Evolutionary conservation across 1,140 invertebrate species (phyloP).

Genomic region (Euschistus heros): DNA sequence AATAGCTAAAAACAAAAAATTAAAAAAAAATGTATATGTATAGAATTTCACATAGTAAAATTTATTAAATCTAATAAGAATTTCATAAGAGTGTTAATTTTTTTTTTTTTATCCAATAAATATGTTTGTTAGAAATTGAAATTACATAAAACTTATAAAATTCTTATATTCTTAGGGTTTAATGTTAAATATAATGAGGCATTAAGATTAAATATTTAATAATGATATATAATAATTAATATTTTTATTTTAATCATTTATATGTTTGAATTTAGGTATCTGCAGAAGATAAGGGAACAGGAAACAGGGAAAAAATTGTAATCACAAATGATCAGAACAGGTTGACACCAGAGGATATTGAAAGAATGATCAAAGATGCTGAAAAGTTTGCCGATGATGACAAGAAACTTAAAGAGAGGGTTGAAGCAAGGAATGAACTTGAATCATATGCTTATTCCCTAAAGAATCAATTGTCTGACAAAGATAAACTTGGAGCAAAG

Average conservation of each 20-base stretch:
- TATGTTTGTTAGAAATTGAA: too few relatives aligned
- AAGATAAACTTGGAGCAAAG: slow-evolving; percentile 95
- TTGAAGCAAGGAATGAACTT: slow-evolving; percentile 89
- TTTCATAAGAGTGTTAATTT: too few relatives aligned
- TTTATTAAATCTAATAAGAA: too few relatives aligned
- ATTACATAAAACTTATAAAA: background rate
- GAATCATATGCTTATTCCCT: slow-evolving; percentile 97
- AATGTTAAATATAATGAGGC: too few relatives aligned
- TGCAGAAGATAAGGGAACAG: slow-evolving; percentile 97
- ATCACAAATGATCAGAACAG: slow-evolving; percentile 98
- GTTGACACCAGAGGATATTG: slow-evolving; percentile 93
- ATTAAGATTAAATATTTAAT: too few relatives aligned
- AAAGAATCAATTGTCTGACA: slow-evolving; percentile 95
- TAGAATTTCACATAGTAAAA: too few relatives aligned
- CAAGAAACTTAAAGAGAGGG: slow-evolving; percentile 92
- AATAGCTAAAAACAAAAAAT: too few relatives aligned
- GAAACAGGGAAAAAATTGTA: slow-evolving; percentile 96
- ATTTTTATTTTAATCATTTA: background rate
- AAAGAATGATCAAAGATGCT: slow-evolving; percentile 96
- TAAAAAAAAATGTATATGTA: too few relatives aligned
- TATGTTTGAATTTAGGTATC: slow-evolving; percentile 50
- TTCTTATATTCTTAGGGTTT: slow-evolving; percentile 16
- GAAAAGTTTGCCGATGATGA: slow-evolving; percentile 99
- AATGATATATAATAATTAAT: too few relatives aligned
- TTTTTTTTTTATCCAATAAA: too few relatives aligned